Base-by-base conservation (phyloP, 2,113 vertebrate species). In the Oncorhynchus kisutch region DNA sequence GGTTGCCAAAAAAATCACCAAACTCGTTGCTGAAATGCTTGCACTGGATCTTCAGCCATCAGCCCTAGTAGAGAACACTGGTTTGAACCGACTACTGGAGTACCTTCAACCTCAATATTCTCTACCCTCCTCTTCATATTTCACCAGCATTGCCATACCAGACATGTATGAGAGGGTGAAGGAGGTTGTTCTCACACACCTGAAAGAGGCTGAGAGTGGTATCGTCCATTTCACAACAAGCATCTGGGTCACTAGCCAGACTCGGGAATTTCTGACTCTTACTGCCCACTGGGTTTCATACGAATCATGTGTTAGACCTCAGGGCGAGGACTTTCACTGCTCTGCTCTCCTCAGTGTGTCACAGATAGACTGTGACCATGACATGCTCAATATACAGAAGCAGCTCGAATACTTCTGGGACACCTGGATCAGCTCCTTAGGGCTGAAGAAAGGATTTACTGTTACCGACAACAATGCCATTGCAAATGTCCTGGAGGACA, bases 11-110 rank as follows among this genome's bases (percentile, higher is more conserved):
- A 98, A 96, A 92, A 96, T 99, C 81, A 99, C 97, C 74, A 96
- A 94, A 92, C 96, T 99, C 83, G 87, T 99, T 51, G 96, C 97
- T 0, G 98, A 99, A 94, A 98, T 99, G 97, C 96, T 99, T 90
- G 96, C 97, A 93, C 95, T 99, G 91, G 97, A 98, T 91, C 96
- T 99, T 84, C 97, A 98, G 95, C 98, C 96, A 85, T 98, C 96
- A 87, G 94, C 96, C 67, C 83, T 97, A 85, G 96, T 98, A 82
- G 96, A 98, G 92, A 98, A 95, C 31, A 81, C 95, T 83, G 97
- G 97, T 87, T 95, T 99, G 79, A 95, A 90, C 89, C 89, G 97
- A 92, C 93, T 99, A 88, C 94, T 99, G 9, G 96, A 95, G 91
- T 96, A 95, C 91, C 93, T 99, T 92, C 95, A 96, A 89, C 96